These are phyloP conservation scores for Drosophila albomicans DNA, from an alignment of 1,140 invertebrate genomes.

Conservation along the genomic window DNA sequence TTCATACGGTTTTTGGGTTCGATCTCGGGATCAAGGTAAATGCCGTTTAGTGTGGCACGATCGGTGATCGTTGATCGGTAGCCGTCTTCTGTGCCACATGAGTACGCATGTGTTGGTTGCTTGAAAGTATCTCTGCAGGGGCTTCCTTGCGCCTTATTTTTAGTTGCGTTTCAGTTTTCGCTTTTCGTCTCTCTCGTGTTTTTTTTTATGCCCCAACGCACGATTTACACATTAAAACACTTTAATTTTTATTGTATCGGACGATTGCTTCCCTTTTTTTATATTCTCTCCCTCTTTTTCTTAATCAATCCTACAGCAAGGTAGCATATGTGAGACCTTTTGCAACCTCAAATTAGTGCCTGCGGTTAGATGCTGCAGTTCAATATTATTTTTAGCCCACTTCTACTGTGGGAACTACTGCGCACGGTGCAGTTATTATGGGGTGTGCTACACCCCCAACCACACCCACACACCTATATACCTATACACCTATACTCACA, in stretches of 20 bases:
- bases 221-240: slow-evolving; percentile 84
- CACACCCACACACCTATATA: slow-evolving; percentile 22
- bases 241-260: slow-evolving; percentile 80
- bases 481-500: background rate
- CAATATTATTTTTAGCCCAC: slow-evolving; percentile 66
- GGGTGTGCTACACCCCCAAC: slow-evolving; percentile 49
- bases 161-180: slow-evolving; percentile 31
- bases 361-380: slow-evolving; percentile 48
- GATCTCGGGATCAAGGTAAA: slow-evolving; percentile 76
- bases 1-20: slow-evolving; percentile 20
- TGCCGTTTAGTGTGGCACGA: slow-evolving; percentile 81
- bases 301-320: slow-evolving; percentile 69
- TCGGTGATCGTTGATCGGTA: slow-evolving; percentile 71
- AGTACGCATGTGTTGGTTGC: slow-evolving; percentile 5
- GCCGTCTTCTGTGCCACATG: slow-evolving; percentile 37
- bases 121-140: slow-evolving; percentile 43
- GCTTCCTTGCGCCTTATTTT: slow-evolving; percentile 60
- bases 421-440: slow-evolving; percentile 53
- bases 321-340: slow-evolving; percentile 74
- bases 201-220: slow-evolving; percentile 65
- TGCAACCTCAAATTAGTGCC: slow-evolving; percentile 81
- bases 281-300: slow-evolving; percentile 20
- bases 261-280: slow-evolving; percentile 66
- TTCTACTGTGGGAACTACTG: slow-evolving; percentile 67
- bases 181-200: slow-evolving; percentile 34